A percentile compares a stretch with the other conserved stretches of the same genome.
phyloP scores from a whole-genome alignment of 2,888 invertebrate species.

The Formica aserva region DNA sequence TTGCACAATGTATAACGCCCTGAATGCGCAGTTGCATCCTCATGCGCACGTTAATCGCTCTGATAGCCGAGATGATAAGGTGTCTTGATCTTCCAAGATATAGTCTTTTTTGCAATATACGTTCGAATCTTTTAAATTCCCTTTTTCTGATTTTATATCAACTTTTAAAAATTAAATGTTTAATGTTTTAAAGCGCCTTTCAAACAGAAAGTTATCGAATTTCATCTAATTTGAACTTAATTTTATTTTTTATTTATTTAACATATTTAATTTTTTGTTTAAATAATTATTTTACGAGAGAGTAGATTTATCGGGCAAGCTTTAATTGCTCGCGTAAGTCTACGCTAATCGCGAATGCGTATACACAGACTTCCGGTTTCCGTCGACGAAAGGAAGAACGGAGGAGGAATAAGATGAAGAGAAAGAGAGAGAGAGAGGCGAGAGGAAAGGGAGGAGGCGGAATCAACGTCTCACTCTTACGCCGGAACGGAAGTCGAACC shows the following conservation, averaged over 20 bases:
- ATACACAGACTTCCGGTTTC: slow-evolving; percentile 76
- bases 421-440: slow-evolving; percentile 38
- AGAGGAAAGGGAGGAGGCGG: slow-evolving; percentile 38
- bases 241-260: neutral
- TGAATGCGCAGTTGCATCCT: slow-evolving; percentile 21
- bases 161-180: neutral
- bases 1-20: slow-evolving; percentile 35
- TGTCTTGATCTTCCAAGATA: neutral
- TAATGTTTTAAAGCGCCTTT: neutral
- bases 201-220: neutral
- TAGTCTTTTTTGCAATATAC: neutral
- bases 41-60: neutral
- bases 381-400: slow-evolving; percentile 58
- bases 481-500: slow-evolving; percentile 73
- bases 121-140: neutral
- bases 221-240: neutral
- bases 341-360: slow-evolving; percentile 73
- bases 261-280: neutral
- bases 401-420: slow-evolving; percentile 33
- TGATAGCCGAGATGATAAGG: slow-evolving; percentile 6
- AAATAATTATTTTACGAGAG: neutral
- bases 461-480: slow-evolving; percentile 62
- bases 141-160: neutral
- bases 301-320: neutral
- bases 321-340: slow-evolving; percentile 16